Evolutionary conservation across 1,140 invertebrate species (phyloP).

Genomic region (Aporrectodea caliginosa): DNA sequence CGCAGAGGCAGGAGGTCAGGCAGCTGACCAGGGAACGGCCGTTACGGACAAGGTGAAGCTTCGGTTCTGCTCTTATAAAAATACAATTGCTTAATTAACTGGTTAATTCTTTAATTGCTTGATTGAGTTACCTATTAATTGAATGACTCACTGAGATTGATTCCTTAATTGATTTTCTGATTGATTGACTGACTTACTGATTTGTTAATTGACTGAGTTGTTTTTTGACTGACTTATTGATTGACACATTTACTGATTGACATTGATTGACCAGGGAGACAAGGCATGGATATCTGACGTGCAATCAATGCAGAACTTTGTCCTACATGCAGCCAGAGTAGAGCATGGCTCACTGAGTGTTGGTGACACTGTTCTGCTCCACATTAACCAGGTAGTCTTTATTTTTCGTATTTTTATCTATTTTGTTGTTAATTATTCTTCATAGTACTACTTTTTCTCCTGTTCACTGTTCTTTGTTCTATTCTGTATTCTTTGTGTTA

Average conservation of each 20-base stretch:
- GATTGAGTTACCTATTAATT: too few species aligned
- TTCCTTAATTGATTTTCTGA: neutral
- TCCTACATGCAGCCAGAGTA: constrained; percentile 7
- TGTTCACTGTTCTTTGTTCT: too few species aligned
- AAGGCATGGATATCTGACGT: neutral
- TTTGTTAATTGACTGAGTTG: constrained; percentile 7
- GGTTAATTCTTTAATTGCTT: neutral
- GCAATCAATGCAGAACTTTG: constrained; percentile 4
- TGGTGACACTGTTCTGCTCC: constrained; percentile 6
- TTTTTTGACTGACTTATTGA: too few species aligned
- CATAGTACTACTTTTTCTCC: too few species aligned
- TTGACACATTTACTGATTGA: too few species aligned
- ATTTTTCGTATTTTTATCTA: too few species aligned
- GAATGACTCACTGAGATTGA: too few species aligned
- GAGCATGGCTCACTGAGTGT: neutral
- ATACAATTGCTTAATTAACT: too few species aligned
- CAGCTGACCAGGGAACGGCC: constrained; percentile 82
- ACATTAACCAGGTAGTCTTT: constrained; percentile 23
- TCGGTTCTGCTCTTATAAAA: too few species aligned
- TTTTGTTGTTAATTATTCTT: too few species aligned
- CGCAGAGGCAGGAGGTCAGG: constrained; percentile 97
- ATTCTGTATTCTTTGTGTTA: too few species aligned
- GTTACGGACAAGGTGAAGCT: neutral
- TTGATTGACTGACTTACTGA: constrained; percentile 10
- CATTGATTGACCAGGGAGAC: neutral